These are phyloP conservation scores for Axinella damicornis DNA, from an alignment of 37 sponge, comb jelly and placozoan species.

Conservation along the genomic window DNA sequence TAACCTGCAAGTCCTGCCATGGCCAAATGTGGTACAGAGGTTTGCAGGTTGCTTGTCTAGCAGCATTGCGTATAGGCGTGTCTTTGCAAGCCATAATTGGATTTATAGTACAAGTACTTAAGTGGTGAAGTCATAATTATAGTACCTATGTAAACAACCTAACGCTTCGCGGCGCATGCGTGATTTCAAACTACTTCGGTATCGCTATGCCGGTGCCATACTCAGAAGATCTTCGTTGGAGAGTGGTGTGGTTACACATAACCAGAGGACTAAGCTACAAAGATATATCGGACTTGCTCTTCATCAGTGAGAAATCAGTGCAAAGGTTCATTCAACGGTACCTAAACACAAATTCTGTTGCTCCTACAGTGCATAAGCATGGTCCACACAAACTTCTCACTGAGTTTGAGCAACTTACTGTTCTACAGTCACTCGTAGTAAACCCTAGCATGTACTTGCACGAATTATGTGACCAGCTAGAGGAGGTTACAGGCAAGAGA, in stretches of 20 bases:
- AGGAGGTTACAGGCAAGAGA: background rate
- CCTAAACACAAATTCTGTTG: constrained; percentile 7
- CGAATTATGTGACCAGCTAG: constrained; percentile 20
- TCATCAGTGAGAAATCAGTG: constrained; percentile 19
- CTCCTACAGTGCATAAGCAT: background rate
- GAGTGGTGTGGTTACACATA: constrained; percentile 38
- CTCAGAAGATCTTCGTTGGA: constrained; percentile 47
- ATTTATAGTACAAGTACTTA: no score
- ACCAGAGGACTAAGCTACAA: background rate
- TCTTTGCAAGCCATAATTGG: no score
- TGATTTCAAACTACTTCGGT: no score
- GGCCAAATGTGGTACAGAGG: no score
- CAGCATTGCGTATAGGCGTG: no score
- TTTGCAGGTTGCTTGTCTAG: no score
- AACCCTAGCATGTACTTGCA: constrained; percentile 23
- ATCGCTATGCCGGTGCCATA: background rate
- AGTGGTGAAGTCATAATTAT: no score
- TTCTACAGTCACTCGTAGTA: background rate
- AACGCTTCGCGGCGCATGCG: no score
- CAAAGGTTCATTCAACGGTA: constrained; percentile 9
- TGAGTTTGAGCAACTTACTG: constrained; percentile 16
- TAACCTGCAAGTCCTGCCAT: no score
- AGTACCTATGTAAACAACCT: no score
- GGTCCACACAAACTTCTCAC: constrained; percentile 2
- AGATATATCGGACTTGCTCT: constrained; percentile 13